phyloP scores from a whole-genome alignment of 2,113 vertebrate genomes.

The Paracanthobrama guichenoti region DNA sequence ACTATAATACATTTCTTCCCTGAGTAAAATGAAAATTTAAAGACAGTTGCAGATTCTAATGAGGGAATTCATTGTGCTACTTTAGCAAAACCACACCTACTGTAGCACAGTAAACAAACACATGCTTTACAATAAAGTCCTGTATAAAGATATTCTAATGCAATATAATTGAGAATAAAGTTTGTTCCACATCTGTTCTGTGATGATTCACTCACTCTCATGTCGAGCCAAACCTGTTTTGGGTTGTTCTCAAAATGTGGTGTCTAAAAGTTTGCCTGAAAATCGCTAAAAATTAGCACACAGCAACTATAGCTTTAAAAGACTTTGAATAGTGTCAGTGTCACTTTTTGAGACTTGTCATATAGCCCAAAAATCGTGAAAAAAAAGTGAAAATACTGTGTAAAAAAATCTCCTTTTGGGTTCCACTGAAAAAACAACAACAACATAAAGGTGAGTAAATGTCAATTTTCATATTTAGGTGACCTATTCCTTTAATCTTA shows the following conservation, averaged over 20 bases:
- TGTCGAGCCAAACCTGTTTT: background rate
- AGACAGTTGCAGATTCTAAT: conserved; percentile 33
- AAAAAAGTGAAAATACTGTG: background rate
- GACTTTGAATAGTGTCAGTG: background rate
- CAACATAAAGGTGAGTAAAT: background rate
- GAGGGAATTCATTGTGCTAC: background rate
- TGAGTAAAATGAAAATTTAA: background rate
- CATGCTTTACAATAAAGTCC: background rate
- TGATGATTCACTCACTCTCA: background rate
- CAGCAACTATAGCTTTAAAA: background rate
- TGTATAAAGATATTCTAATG: background rate
- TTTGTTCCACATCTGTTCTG: background rate
- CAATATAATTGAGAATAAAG: background rate
- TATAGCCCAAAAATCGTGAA: no score
- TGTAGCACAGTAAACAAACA: background rate
- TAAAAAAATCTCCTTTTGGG: background rate
- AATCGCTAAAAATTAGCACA: background rate
- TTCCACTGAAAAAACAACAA: background rate
- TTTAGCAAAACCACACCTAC: background rate
- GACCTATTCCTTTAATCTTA: conserved; percentile 4
- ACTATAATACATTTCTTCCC: background rate
- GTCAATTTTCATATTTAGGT: background rate
- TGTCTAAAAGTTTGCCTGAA: background rate
- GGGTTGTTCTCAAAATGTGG: background rate
- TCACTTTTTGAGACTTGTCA: background rate